These are phyloP conservation scores for Girardinichthys multiradiatus DNA, from an alignment of 2,113 vertebrate genomes.

Conservation along the genomic window DNA sequence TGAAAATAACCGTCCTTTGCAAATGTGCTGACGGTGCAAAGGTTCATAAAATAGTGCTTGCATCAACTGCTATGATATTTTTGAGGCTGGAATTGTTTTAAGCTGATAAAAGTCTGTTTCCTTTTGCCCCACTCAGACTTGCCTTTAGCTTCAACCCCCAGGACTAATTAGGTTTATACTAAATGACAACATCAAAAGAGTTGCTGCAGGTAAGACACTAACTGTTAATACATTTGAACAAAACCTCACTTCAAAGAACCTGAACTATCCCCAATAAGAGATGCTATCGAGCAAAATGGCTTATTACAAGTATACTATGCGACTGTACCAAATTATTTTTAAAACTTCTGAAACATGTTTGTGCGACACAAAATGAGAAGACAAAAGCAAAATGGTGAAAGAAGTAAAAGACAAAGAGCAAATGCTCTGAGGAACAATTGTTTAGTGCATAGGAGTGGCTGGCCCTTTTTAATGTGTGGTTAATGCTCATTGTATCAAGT, in stretches of 20 bases:
- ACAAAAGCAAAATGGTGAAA: not conserved
- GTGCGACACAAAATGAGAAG: not conserved
- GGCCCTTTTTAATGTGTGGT: constrained; percentile 33
- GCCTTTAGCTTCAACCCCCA: not conserved
- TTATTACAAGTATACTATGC: not conserved
- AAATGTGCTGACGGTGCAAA: too few species aligned
- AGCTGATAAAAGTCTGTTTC: not conserved
- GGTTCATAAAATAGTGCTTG: too few species aligned
- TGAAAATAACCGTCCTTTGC: too few species aligned
- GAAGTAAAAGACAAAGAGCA: not conserved
- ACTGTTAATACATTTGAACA: not conserved
- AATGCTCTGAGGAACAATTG: constrained; percentile 18
- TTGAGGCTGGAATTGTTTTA: too few species aligned
- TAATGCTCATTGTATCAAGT: constrained; percentile 50
- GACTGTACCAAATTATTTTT: not conserved
- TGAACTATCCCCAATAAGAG: not conserved
- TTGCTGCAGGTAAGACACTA: not conserved
- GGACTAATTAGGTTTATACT: not conserved
- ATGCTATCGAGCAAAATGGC: constrained; percentile 8
- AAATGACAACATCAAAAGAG: not conserved
- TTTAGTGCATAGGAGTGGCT: constrained; percentile 27
- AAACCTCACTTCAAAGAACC: not conserved
- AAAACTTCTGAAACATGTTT: not conserved
- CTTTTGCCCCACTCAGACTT: not conserved
- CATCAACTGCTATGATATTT: too few species aligned